Conservation (phyloP, 2,888 invertebrate species). For the Drosophila infuscata region DNA sequence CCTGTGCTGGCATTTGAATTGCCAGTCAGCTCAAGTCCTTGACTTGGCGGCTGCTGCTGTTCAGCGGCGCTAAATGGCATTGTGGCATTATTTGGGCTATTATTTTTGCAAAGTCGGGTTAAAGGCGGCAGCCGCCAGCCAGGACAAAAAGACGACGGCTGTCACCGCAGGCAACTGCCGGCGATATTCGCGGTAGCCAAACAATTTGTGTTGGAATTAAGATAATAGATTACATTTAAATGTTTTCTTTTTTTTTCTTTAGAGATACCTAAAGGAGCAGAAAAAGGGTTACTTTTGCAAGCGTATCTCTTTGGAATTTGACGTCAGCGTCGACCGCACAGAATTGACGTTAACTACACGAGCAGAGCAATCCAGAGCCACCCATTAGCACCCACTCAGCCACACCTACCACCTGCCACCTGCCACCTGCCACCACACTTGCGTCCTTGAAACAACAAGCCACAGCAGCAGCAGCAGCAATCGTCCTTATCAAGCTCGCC, state of each 20-base stretch:
- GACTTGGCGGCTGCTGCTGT: slow-evolving; percentile 35
- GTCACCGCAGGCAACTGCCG: slow-evolving; percentile 48
- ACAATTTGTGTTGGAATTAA: slow-evolving; percentile 81
- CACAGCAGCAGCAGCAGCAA: slow-evolving; percentile 2
- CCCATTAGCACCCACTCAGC: slow-evolving; percentile 32
- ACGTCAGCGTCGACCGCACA: slow-evolving; percentile 34
- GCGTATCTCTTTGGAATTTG: slow-evolving; percentile 52
- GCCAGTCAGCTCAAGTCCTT: slow-evolving; percentile 67
- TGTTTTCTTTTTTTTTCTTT: slow-evolving; percentile 44
- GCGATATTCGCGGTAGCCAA: slow-evolving; percentile 42
- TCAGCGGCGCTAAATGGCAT: slow-evolving; percentile 62
- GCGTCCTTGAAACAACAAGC: slow-evolving; percentile 49
- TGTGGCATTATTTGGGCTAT: slow-evolving; percentile 67
- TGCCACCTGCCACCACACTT: neutral
- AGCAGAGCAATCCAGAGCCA: slow-evolving; percentile 19
- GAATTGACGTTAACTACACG: slow-evolving; percentile 28
- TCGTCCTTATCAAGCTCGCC: slow-evolving; percentile 50
- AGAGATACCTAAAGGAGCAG: neutral
- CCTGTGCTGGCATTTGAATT: slow-evolving; percentile 67
- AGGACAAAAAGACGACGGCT: slow-evolving; percentile 37
- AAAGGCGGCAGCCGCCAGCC: slow-evolving; percentile 31
- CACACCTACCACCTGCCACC: neutral
- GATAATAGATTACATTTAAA: slow-evolving; percentile 82
- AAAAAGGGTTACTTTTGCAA: slow-evolving; percentile 67
- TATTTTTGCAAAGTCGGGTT: slow-evolving; percentile 68